These are phyloP conservation scores for Perccottus glenii DNA, from an alignment of 2,113 vertebrate genomes.

Conservation along the genomic window DNA sequence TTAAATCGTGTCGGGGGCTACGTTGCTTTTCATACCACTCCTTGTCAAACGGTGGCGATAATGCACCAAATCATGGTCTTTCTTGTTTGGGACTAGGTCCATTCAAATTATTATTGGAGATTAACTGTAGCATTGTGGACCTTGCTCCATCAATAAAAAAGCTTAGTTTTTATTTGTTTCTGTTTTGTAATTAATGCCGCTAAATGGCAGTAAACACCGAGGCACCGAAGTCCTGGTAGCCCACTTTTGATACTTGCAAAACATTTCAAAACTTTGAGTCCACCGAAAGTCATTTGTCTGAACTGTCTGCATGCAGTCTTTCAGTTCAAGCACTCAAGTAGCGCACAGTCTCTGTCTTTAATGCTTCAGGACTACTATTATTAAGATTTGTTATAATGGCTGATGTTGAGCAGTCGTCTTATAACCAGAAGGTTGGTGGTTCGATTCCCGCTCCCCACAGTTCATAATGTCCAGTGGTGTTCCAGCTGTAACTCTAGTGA, in stretches of 20 bases:
- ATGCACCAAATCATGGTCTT: too few species aligned
- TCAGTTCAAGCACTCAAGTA: constrained; percentile 82
- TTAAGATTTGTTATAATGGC: too few species aligned
- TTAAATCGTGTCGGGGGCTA: too few species aligned
- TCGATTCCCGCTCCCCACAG: too few species aligned
- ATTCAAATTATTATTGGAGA: background rate
- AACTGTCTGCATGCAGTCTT: constrained; percentile 93
- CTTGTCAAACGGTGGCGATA: too few species aligned
- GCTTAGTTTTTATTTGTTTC: background rate
- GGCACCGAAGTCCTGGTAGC: constrained; percentile 88
- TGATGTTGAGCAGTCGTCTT: constrained; percentile 49
- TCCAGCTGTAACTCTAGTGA: constrained; percentile 79
- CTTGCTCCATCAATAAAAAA: background rate
- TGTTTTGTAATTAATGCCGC: constrained; percentile 55
- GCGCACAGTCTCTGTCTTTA: too few species aligned
- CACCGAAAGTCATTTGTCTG: constrained; percentile 91
- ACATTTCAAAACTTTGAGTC: constrained; percentile 91
- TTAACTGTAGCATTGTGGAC: background rate
- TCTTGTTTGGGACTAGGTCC: too few species aligned
- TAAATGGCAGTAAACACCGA: constrained; percentile 79
- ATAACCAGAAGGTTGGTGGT: too few species aligned
- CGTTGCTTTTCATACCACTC: too few species aligned
- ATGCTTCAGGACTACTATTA: too few species aligned
- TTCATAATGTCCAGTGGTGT: too few species aligned
- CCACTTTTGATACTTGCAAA: constrained; percentile 91